Conservation (phyloP, 2,113 vertebrate species). For the Pagrus major region DNA sequence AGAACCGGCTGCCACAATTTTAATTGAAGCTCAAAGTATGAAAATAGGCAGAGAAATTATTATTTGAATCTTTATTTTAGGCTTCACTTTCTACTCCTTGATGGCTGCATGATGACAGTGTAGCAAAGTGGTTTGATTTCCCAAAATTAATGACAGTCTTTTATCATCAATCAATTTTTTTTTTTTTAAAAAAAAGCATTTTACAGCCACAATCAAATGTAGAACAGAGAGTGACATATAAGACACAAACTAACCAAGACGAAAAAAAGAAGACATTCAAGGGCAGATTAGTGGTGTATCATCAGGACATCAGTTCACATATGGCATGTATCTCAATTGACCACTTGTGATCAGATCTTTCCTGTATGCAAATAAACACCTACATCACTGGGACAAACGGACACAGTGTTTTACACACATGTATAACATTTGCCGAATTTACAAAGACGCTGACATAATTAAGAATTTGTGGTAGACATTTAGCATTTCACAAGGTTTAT, state of each 20-base stretch:
- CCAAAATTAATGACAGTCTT: not conserved
- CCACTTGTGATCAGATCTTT: too few relatives aligned
- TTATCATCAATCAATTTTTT: not conserved
- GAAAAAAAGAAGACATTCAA: not conserved
- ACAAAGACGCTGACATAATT: too few relatives aligned
- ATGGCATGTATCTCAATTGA: too few relatives aligned
- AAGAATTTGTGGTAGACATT: too few relatives aligned
- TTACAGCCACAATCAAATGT: too few relatives aligned
- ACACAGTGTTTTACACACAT: too few relatives aligned
- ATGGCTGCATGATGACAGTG: slow-evolving; percentile 7
- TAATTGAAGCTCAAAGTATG: not conserved
- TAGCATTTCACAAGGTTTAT: too few relatives aligned
- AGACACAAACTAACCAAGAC: not conserved
- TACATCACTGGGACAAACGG: too few relatives aligned
- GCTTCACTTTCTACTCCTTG: not conserved
- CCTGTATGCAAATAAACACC: too few relatives aligned
- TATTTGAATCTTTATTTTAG: not conserved
- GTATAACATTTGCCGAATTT: too few relatives aligned
- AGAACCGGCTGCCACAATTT: not conserved
- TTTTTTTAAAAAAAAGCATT: too few relatives aligned
- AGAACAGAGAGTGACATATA: not conserved
- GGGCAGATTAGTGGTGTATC: not conserved
- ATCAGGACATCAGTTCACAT: not conserved
- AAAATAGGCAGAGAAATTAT: not conserved
- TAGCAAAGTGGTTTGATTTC: slow-evolving; percentile 6